Evolutionary conservation across 1,140 invertebrate species (phyloP), one percentile per base, ranked within the genome.

Genomic region (Octopus sinensis): DNA sequence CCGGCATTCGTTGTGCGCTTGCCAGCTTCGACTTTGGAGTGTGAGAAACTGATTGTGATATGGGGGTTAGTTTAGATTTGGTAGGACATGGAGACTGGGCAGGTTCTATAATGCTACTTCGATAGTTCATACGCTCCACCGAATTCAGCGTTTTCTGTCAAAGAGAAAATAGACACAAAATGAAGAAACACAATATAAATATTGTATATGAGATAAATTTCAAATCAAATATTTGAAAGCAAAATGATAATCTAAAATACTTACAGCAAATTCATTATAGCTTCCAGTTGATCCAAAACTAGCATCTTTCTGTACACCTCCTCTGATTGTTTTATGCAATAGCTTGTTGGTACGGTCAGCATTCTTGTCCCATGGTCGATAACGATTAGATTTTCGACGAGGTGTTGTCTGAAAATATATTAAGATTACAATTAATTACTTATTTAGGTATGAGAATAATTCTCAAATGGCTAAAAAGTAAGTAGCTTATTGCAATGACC

Each of bases 251-350:
- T 73, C 4, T 62, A 12, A 12, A 62, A 73, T 17, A 73, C 68
- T 73, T 73, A 73, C 68, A 73, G 68, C 68, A 73, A 73, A 73
- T 73, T 73, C 68, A n/a, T 73, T 73, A 6, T 73, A 73, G 30
- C 17, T n/a, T 73, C 9, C 68, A 73, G 68, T 73, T 9, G 68
- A 73, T 73, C 17, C 30, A 23, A 73, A 13, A 23, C 68, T 73
- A 12, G 56, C 17, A 23, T 73, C 68, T 73, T 73, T 73, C 68
- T 73, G 68, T 6, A 73, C 13, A 12, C 68, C 68, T n/a, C 68
- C 68, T 73, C 30, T 73, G 17, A 73, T 6, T 6, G 68, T 73
- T 23, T 73, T 73, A 23, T 73, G 68, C 68, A 73, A 73, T 23
- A 73, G 17, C 30, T 73, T 13, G 7, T 73, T 9, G 5, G 68